Evolutionary conservation across 2,888 invertebrate species (phyloP).

Genomic region (Oligia fasciuncula): DNA sequence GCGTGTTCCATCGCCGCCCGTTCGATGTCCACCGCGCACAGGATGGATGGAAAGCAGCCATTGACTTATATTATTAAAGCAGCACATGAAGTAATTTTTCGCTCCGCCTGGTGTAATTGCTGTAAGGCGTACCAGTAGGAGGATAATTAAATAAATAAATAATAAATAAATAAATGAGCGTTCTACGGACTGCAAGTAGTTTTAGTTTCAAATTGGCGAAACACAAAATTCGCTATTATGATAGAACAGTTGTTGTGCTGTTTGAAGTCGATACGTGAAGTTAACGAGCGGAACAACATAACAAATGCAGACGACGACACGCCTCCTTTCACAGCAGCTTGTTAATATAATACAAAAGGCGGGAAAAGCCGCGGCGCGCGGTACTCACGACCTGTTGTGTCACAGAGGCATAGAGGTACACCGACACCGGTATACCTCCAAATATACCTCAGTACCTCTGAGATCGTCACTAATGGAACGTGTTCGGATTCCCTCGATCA

Average conservation of each 20-base stretch:
- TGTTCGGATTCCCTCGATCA: constrained; percentile 25
- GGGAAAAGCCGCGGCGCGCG: not conserved
- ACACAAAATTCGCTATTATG: not conserved
- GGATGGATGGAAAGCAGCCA: too few species aligned
- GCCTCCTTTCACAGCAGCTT: not conserved
- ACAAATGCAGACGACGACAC: not conserved
- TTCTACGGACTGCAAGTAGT: not conserved
- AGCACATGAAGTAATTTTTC: too few species aligned
- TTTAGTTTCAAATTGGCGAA: not conserved
- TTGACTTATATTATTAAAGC: too few species aligned
- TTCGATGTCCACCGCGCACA: too few species aligned
- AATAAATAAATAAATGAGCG: too few species aligned
- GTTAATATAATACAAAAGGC: not conserved
- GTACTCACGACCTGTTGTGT: not conserved
- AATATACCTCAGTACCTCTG: constrained; percentile 6
- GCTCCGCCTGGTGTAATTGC: too few species aligned
- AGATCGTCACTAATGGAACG: constrained; percentile 41
- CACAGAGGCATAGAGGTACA: not conserved
- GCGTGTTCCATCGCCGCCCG: too few species aligned
- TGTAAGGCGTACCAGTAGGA: too few species aligned
- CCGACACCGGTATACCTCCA: not conserved
- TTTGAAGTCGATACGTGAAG: not conserved
- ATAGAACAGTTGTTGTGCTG: not conserved
- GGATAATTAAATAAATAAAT: too few species aligned
- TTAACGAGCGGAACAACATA: not conserved